phyloP scores from a whole-genome alignment of 2,797 vertebrate genomes.

The Hybognathus amarus region DNA sequence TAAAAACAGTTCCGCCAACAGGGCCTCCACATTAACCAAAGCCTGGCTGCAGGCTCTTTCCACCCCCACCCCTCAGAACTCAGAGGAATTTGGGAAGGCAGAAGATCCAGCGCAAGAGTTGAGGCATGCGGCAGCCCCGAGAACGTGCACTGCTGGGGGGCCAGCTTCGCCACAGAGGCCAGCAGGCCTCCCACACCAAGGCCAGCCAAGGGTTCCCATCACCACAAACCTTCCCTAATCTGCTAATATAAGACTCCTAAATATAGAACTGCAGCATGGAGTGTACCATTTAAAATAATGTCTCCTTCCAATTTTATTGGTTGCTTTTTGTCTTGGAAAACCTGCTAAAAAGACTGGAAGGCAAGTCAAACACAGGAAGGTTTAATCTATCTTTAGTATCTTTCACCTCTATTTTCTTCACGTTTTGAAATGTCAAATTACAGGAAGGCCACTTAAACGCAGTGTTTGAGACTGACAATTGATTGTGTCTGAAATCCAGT shows the following conservation, averaged over 20 bases:
- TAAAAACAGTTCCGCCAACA: background rate
- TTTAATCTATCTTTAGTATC: background rate
- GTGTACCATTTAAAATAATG: constrained; percentile 47
- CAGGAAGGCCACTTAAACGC: background rate
- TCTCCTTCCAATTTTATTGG: constrained; percentile 36
- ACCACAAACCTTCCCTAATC: constrained; percentile 56
- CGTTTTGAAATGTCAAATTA: background rate
- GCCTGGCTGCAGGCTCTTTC: constrained; percentile 7
- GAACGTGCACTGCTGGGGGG: constrained; percentile 51
- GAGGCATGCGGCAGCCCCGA: constrained; percentile 48
- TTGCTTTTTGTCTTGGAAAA: background rate
- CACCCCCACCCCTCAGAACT: constrained; percentile 4
- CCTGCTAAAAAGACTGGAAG: background rate
- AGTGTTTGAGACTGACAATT: background rate
- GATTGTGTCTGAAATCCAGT: background rate
- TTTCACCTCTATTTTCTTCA: background rate
- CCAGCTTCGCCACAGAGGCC: constrained; percentile 55
- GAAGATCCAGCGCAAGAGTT: constrained; percentile 60
- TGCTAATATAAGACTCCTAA: constrained; percentile 52
- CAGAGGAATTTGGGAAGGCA: constrained; percentile 56
- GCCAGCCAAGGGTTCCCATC: constrained; percentile 67
- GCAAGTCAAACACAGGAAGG: background rate
- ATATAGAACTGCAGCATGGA: constrained; percentile 55
- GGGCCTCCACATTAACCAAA: constrained; percentile 1
- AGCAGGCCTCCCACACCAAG: constrained; percentile 60